Base-by-base conservation (phyloP, 2,113 vertebrate genomes). In the Grantiella picta region DNA sequence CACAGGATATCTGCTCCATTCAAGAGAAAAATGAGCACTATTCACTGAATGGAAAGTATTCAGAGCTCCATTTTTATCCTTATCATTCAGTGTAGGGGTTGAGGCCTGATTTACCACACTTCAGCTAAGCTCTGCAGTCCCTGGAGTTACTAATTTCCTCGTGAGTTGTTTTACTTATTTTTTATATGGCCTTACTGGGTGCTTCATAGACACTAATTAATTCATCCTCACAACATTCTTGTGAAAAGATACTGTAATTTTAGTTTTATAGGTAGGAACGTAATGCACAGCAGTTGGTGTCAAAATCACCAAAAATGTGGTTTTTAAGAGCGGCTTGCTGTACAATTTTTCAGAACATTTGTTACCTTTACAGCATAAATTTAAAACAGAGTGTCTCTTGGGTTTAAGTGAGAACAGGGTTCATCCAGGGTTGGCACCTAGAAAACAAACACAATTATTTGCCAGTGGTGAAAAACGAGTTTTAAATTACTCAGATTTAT, bases 1-100 rank as follows among this genome's bases (percentile, higher is more conserved):
- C 90, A 95, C 95, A 95, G 96, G 93, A 96, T 94, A 81, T 95
- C 84, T 95, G 92, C 71, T 95, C 85, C 91, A 95, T 95, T 96
- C 96, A 95, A 79, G 95, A 95, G 86, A 95, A 78, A 92, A 96
- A 95, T 96, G 96, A 95, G 87, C 60, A 16, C 92, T 89, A 94
- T 96, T 97, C 91, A 95, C 56, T 92, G 81, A 93, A 95, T 91
- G 72, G 82, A 91, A 95, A 92, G 86, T 96, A 92, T 95, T 95
- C 89, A 96, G 82, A 92, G 89, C 71, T 95, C 91, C 95, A 92
- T 96, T 96, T 96, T 97, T 95, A 92, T 95, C 86, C 56, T 64
- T 94, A 94, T 81, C 92, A 94, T 89, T 94, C 94, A 94, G 61
- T 33, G 59, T 53, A 87, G 54, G 65, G 91, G 71, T 60, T 91